These are phyloP conservation scores for Icerya purchasi DNA, from an alignment of 2,888 invertebrate species.

Conservation along the genomic window DNA sequence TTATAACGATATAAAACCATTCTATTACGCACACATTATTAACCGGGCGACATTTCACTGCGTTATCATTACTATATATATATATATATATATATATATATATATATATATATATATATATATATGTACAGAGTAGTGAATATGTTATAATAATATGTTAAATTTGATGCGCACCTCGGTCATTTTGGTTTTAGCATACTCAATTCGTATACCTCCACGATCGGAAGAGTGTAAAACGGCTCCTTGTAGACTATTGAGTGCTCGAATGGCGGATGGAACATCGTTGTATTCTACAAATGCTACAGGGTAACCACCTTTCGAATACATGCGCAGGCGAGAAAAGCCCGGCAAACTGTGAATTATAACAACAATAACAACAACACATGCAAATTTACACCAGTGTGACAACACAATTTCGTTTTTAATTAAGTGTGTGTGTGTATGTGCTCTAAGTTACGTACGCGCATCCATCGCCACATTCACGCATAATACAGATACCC, in stretches of 20 bases:
- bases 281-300: conserved; percentile 96
- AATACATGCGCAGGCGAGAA: conserved; percentile 89
- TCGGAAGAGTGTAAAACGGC: conserved; percentile 87
- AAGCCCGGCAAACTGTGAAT: conserved; percentile 89
- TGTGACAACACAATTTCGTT: too few relatives aligned
- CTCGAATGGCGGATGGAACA: conserved; percentile 73
- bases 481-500: too few relatives aligned
- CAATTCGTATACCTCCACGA: conserved; percentile 92
- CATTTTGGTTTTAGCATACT: conserved; percentile 98
- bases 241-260: conserved; percentile 85
- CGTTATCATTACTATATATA: too few relatives aligned
- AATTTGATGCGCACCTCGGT: conserved; percentile 37
- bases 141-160: neutral
- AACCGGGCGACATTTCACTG: too few relatives aligned
- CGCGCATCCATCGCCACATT: too few relatives aligned
- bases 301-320: conserved; percentile 75
- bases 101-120: neutral
- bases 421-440: too few relatives aligned
- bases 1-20: too few relatives aligned
- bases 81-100: neutral
- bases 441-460: too few relatives aligned
- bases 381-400: too few relatives aligned
- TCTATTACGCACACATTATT: too few relatives aligned
- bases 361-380: conserved; percentile 9
- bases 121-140: neutral